Percentiles rank a stretch among this genome's conserved stretches.
Conservation (phyloP, 2,113 vertebrate species). For the Etia nguti region DNA sequence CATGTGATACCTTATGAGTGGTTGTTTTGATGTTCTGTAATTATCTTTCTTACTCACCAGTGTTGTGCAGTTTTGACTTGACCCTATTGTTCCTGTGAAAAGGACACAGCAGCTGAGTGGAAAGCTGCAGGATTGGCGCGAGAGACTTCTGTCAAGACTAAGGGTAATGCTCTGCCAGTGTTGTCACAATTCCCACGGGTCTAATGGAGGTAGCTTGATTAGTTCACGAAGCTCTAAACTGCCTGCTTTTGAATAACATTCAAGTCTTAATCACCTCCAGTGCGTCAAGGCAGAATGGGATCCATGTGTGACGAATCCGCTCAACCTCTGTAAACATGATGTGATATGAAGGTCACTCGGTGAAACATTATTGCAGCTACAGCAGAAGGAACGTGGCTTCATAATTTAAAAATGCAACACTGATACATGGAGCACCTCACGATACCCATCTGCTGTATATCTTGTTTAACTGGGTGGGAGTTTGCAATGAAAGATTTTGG, state of each 20-base stretch:
- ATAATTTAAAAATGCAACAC: background rate
- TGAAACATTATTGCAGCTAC: background rate
- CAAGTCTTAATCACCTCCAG: background rate
- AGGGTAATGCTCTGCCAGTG: background rate
- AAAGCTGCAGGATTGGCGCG: background rate
- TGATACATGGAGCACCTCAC: background rate
- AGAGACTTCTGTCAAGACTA: background rate
- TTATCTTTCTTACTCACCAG: background rate
- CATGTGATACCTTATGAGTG: background rate
- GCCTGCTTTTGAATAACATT: constrained; percentile 12
- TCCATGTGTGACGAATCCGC: background rate
- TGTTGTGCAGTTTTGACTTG: constrained; percentile 1
- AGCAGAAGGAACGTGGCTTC: background rate
- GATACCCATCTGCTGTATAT: background rate
- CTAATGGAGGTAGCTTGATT: background rate
- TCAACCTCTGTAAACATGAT: background rate
- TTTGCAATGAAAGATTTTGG: background rate
- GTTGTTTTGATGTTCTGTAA: background rate
- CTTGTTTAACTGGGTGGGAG: background rate
- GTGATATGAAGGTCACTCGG: background rate
- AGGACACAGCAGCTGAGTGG: background rate
- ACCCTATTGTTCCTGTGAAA: background rate
- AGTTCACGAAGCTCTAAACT: background rate
- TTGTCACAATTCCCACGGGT: background rate
- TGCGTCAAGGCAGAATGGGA: background rate